phyloP scores from a whole-genome alignment of 2,888 invertebrate species.

The Adela reaumurella region DNA sequence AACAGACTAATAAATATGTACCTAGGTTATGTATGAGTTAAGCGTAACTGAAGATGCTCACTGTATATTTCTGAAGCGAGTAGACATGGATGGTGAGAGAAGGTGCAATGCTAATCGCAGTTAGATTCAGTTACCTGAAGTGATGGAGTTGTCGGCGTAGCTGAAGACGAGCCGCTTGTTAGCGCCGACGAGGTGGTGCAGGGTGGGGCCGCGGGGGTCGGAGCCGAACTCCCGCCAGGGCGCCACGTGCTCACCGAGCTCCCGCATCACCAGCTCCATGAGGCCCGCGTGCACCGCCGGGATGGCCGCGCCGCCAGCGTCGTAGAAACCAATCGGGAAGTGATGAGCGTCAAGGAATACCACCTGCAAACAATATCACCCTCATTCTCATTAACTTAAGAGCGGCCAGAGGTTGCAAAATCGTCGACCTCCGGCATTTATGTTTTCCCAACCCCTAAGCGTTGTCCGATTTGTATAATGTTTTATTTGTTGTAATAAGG shows the following conservation, averaged over 20 bases:
- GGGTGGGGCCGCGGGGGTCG: slow-evolving; percentile 39
- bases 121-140: slow-evolving; percentile 32
- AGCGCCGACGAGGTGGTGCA: slow-evolving; percentile 41
- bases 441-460: too few species aligned
- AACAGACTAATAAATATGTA: too few species aligned
- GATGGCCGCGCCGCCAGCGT: slow-evolving; percentile 37
- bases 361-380: slow-evolving; percentile 43
- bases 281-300: slow-evolving; percentile 51
- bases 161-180: slow-evolving; percentile 51
- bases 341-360: slow-evolving; percentile 80
- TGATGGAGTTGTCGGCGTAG: slow-evolving; percentile 50
- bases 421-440: too few species aligned
- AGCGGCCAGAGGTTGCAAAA: too few species aligned
- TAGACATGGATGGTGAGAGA: too few species aligned
- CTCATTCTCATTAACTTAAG: too few species aligned
- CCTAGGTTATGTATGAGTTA: too few species aligned
- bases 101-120: too few species aligned
- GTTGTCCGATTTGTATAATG: too few species aligned
- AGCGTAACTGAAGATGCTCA: too few species aligned
- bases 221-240: slow-evolving; percentile 32
- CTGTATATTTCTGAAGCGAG: too few species aligned
- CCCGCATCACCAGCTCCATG: slow-evolving; percentile 49
- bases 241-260: slow-evolving; percentile 55
- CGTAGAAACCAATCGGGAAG: slow-evolving; percentile 67
- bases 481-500: too few species aligned